phyloP scores from a whole-genome alignment of 2,888 invertebrate species.

The Drosophila aldrichi region DNA sequence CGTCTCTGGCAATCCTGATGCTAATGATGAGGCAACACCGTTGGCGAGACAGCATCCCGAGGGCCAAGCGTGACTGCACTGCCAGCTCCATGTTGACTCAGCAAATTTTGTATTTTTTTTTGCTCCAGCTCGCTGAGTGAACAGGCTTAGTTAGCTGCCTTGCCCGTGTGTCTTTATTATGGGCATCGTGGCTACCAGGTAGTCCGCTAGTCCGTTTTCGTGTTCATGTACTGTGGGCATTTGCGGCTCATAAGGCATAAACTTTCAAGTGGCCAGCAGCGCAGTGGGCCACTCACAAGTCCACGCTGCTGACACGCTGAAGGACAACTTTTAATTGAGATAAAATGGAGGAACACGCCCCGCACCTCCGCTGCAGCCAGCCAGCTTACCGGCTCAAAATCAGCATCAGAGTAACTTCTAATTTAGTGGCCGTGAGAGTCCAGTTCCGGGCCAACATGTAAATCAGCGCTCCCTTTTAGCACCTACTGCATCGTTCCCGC shows the following conservation, averaged over 20 bases:
- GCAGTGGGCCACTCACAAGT: constrained; percentile 33
- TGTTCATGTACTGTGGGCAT: constrained; percentile 73
- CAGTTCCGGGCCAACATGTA: constrained; percentile 68
- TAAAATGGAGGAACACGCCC: constrained; percentile 62
- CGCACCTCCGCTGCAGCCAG: constrained; percentile 13
- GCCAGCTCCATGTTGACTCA: constrained; percentile 67
- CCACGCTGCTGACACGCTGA: constrained; percentile 70
- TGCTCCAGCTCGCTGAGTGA: constrained; percentile 30
- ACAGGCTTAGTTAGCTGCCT: constrained; percentile 59
- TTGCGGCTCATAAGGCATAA: constrained; percentile 82
- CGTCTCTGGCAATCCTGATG: constrained; percentile 45
- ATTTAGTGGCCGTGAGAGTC: constrained; percentile 78
- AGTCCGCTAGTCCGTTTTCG: constrained; percentile 29
- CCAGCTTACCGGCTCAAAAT: constrained; percentile 54
- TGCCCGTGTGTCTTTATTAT: constrained; percentile 74
- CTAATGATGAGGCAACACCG: constrained; percentile 69
- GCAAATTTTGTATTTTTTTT: constrained; percentile 45
- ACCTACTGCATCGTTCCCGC: constrained; percentile 40
- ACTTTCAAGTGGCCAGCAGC: constrained; percentile 77
- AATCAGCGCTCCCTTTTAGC: constrained; percentile 71
- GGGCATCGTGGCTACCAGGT: constrained; percentile 20
- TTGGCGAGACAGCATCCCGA: constrained; percentile 33
- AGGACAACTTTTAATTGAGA: constrained; percentile 81
- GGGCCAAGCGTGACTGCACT: constrained; percentile 37
- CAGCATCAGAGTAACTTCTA: constrained; percentile 81